Base-by-base conservation (phyloP, 1,140 invertebrate genomes). In the Brachionus plicatilis region DNA sequence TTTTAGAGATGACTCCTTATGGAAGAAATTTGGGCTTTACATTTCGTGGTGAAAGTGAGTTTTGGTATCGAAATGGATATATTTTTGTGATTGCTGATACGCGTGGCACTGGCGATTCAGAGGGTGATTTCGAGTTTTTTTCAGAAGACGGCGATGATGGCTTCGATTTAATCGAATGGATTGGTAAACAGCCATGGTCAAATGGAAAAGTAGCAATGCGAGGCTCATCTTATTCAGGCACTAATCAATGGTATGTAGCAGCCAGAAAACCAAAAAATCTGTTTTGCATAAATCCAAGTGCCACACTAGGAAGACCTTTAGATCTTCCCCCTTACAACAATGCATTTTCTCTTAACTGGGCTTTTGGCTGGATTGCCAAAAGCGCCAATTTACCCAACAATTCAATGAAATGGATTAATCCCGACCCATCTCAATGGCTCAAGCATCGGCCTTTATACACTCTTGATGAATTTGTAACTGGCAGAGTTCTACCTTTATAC, bases 231-330 rank as follows among this genome's bases (percentile, higher is more conserved):
- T 83, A 83, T 27, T 27, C 79, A 17, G 79, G 79, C 4, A 83
- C 79, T 9, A 83, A 83, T 83, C 79, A 83, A 65, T 83, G 53
- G 79, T 83, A 14, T 83, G 37, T 66, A 8, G 79, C 79, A 20
- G 24, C 17, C n/a, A 50, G 65, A 70, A 45, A 83, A 47, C 79
- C 79, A 4, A 45, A 45, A 20, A 24, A 83, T 27, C 29, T 83
- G 0, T 45, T 11, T 4, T 83, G 79, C 29, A 83, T 83, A 12
- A 83, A 56, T 27, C 79, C 79, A 11, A 45, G 53, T 83, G 79
- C 79, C 8, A 20, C 29, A 3, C 3, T 47, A 3, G 79, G 79
- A 66, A 37, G n/a, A 17, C 79, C 53, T 12, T 24, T 83, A 11
- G 24, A 60, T 12, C 17, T 33, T 82, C 24, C 17, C 2, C 79